Conservation (phyloP, 2,888 invertebrate genomes). For the Zootermopsis nevadensis region DNA sequence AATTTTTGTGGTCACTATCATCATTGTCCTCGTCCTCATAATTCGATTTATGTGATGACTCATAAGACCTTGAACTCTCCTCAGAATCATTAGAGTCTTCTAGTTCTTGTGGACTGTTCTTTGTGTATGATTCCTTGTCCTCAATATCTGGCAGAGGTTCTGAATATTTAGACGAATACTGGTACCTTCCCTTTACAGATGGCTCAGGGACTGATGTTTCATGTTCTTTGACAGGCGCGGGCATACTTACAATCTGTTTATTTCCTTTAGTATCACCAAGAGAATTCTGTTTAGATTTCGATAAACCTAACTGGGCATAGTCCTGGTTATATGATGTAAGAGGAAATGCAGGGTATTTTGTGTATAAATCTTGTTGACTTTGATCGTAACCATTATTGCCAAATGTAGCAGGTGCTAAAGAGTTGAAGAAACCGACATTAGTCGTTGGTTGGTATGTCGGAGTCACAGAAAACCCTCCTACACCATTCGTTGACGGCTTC, state of each 20-base stretch:
- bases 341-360: not conserved
- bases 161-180: not conserved
- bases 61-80: not conserved
- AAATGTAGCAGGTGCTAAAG: not conserved
- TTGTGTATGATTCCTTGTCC: not conserved
- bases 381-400: not conserved
- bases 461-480: not conserved
- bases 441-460: not conserved
- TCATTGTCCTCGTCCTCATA: slow-evolving; percentile 9
- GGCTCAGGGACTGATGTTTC: not conserved
- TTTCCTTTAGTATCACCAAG: not conserved
- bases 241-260: not conserved
- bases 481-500: not conserved
- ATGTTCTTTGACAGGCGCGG: not conserved
- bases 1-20: not conserved
- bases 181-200: not conserved
- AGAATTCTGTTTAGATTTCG: not conserved
- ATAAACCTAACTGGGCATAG: not conserved
- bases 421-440: not conserved
- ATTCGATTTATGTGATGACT: not conserved
- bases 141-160: not conserved
- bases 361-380: not conserved
- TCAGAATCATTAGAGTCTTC: not conserved
- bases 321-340: not conserved
- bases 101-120: not conserved